Conservation (phyloP, 2,797 vertebrate genomes). For the Leptoclinus maculatus region DNA sequence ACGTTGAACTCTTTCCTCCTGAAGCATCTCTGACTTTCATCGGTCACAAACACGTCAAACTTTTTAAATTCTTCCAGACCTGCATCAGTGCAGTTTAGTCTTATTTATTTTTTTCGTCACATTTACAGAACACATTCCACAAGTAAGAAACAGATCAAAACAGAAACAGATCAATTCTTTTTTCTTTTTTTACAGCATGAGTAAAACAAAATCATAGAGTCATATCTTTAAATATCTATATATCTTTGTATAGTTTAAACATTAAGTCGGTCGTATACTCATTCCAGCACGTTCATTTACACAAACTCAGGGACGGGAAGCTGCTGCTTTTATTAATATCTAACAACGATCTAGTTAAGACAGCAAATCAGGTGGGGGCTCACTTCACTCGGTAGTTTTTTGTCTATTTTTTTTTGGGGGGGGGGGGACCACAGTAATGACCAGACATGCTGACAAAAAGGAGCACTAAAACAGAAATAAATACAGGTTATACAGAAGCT, state of each 20-base stretch:
- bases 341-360: constrained; percentile 36
- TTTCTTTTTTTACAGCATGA: constrained; percentile 73
- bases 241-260: constrained; percentile 66
- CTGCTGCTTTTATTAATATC: constrained; percentile 10
- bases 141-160: constrained; percentile 65
- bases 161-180: constrained; percentile 53
- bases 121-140: constrained; percentile 75
- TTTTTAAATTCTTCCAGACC: neutral
- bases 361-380: constrained; percentile 19
- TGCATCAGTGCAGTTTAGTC: constrained; percentile 13
- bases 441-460: constrained; percentile 48
- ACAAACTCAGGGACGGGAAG: constrained; percentile 26
- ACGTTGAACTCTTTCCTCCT: too few relatives aligned
- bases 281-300: constrained; percentile 56
- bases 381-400: constrained; percentile 22
- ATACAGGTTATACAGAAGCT: constrained; percentile 11
- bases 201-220: constrained; percentile 58
- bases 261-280: constrained; percentile 51
- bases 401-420: neutral
- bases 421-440: constrained; percentile 28
- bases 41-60: neutral
- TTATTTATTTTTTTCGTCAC: constrained; percentile 58
- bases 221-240: constrained; percentile 74
- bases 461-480: constrained; percentile 58
- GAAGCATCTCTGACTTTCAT: neutral